Evolutionary conservation across 2,797 vertebrate genomes (phyloP).

Genomic region (Coendou prehensilis): DNA sequence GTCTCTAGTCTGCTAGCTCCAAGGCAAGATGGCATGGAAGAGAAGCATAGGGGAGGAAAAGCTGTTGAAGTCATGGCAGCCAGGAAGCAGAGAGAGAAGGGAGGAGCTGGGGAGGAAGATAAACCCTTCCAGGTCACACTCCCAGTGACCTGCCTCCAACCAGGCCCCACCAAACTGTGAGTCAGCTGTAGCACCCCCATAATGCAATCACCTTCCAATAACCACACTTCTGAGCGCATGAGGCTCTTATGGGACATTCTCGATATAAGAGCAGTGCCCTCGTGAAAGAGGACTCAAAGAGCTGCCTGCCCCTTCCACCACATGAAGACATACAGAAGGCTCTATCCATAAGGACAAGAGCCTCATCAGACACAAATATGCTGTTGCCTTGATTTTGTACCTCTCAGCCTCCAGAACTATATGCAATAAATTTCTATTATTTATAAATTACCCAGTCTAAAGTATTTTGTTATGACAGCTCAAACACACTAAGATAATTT

Average conservation of each 20-base stretch:
- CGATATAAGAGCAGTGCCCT: background rate
- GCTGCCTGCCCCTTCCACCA: background rate
- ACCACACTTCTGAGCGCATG: background rate
- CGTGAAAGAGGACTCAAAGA: background rate
- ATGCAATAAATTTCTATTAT: background rate
- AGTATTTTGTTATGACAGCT: background rate
- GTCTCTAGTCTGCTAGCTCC: background rate
- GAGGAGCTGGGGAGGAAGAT: background rate
- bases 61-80: background rate
- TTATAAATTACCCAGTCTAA: background rate
- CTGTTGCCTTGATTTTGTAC: background rate
- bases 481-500: background rate
- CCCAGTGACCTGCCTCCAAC: background rate
- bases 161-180: background rate
- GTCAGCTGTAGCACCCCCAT: background rate
- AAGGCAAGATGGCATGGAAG: background rate
- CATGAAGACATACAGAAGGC: background rate
- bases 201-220: background rate
- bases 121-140: background rate
- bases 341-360: background rate
- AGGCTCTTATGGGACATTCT: background rate
- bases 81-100: background rate
- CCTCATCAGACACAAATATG: background rate
- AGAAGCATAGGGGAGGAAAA: background rate
- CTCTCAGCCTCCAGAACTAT: background rate